phyloP scores from a whole-genome alignment of 2,888 invertebrate species.

The Cheilosia variabilis region DNA sequence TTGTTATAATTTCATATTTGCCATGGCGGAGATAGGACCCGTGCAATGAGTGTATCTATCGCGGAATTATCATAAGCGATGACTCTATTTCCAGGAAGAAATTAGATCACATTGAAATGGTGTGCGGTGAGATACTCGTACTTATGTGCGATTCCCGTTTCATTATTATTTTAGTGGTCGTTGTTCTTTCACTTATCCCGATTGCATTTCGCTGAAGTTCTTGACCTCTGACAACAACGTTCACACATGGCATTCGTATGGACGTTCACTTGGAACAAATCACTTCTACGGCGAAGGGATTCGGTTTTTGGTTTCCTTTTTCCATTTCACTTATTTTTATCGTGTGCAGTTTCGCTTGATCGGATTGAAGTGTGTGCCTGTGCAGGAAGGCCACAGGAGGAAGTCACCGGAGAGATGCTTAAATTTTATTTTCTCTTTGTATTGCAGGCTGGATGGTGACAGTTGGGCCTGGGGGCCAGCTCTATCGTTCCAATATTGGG shows the following conservation, averaged over 20 bases:
- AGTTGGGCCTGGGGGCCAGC: conserved; percentile 16
- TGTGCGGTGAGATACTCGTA: conserved; percentile 39
- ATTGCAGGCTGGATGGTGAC: conserved; percentile 47
- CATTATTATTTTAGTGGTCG: conserved; percentile 53
- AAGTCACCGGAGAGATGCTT: conserved; percentile 56
- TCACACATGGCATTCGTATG: conserved; percentile 37
- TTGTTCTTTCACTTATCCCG: conserved; percentile 41
- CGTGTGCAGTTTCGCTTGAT: conserved; percentile 50
- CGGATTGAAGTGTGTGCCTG: conserved; percentile 51
- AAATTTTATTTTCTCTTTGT: conserved; percentile 38
- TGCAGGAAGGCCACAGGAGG: conserved; percentile 21
- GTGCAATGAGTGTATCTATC: conserved; percentile 5
- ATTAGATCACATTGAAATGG: conserved; percentile 74
- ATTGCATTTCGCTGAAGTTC: conserved; percentile 63
- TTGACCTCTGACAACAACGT: conserved; percentile 59
- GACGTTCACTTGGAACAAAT: conserved; percentile 42
- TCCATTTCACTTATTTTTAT: conserved; percentile 7
- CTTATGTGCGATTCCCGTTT: conserved; percentile 35
- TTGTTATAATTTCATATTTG: conserved; percentile 66
- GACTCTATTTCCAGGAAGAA: conserved; percentile 73
- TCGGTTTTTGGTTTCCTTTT: conserved; percentile 26
- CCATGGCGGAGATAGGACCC: conserved; percentile 36
- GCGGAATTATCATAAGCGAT: conserved; percentile 69
- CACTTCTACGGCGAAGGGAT: conserved; percentile 29
- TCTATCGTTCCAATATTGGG: neutral